Percentiles rank a stretch among this genome's conserved stretches.
Conservation (phyloP, 2,888 invertebrate species). For the Philaethria dido region DNA sequence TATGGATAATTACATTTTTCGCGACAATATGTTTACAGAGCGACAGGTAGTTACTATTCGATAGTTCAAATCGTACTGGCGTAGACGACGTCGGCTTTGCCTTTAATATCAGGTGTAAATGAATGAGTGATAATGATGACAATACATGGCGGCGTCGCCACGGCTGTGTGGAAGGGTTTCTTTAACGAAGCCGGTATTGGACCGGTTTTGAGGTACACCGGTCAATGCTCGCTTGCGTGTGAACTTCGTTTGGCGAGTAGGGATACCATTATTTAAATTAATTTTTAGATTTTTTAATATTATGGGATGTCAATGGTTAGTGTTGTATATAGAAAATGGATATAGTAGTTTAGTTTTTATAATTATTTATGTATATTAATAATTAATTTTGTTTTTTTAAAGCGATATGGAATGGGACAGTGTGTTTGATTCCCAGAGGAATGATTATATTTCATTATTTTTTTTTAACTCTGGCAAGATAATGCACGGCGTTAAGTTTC, state of each 20-base stretch:
- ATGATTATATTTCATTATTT: too few species aligned
- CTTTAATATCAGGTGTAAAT: slow-evolving; percentile 72
- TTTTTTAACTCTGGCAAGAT: too few species aligned
- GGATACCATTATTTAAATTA: slow-evolving; percentile 33
- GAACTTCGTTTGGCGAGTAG: slow-evolving; percentile 41
- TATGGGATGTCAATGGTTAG: too few species aligned
- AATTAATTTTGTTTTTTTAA: too few species aligned
- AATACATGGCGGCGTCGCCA: slow-evolving; percentile 54
- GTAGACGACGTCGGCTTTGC: slow-evolving; percentile 51
- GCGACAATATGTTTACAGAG: slow-evolving; percentile 47
- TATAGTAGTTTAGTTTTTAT: neutral
- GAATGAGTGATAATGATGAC: slow-evolving; percentile 65
- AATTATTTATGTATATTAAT: too few species aligned
- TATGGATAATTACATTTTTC: slow-evolving; percentile 50
- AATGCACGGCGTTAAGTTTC: too few species aligned
- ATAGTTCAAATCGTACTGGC: slow-evolving; percentile 60
- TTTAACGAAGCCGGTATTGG: slow-evolving; percentile 45
- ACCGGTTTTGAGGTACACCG: slow-evolving; percentile 56
- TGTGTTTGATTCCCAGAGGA: too few species aligned
- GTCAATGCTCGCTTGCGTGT: slow-evolving; percentile 54
- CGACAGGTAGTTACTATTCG: slow-evolving; percentile 55
- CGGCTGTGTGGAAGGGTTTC: slow-evolving; percentile 38
- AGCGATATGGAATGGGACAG: too few species aligned
- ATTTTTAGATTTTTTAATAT: neutral
- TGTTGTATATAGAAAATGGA: too few species aligned